These are phyloP conservation scores for Melinaea menophilus DNA, from an alignment of 2,888 invertebrate genomes.

Conservation along the genomic window DNA sequence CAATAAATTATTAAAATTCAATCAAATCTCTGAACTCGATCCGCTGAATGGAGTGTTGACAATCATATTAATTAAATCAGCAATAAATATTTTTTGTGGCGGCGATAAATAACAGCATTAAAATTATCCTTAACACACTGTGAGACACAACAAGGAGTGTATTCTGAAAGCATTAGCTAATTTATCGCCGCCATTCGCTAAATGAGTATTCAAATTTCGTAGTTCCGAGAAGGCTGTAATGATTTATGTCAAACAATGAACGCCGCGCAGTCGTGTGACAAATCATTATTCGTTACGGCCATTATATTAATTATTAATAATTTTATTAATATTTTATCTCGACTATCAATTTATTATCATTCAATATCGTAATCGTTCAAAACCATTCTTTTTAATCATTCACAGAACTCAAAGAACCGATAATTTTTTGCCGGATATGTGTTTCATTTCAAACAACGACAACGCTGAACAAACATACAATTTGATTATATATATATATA, in stretches of 20 bases:
- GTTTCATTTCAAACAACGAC: neutral
- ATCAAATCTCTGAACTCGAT: no score
- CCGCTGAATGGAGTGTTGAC: no score
- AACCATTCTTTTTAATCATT: no score
- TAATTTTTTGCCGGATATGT: no score
- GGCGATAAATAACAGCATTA: neutral
- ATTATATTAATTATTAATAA: slow-evolving; percentile 64
- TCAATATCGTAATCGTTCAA: no score
- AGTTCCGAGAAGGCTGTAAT: slow-evolving; percentile 61
- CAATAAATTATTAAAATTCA: no score
- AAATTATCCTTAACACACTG: neutral
- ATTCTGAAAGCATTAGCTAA: slow-evolving; percentile 43
- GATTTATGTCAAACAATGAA: slow-evolving; percentile 60
- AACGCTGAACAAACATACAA: neutral
- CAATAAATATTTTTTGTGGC: neutral
- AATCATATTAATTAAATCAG: no score
- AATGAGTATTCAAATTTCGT: slow-evolving; percentile 38
- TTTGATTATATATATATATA: slow-evolving; percentile 1
- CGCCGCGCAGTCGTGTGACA: slow-evolving; percentile 54
- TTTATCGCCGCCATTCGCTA: slow-evolving; percentile 46
- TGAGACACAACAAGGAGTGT: slow-evolving; percentile 20
- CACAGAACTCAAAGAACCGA: no score
- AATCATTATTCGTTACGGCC: slow-evolving; percentile 67
- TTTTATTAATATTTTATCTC: slow-evolving; percentile 6
- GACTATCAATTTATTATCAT: no score